Conservation (phyloP, 2,113 vertebrate genomes). For the Gobius niger region DNA sequence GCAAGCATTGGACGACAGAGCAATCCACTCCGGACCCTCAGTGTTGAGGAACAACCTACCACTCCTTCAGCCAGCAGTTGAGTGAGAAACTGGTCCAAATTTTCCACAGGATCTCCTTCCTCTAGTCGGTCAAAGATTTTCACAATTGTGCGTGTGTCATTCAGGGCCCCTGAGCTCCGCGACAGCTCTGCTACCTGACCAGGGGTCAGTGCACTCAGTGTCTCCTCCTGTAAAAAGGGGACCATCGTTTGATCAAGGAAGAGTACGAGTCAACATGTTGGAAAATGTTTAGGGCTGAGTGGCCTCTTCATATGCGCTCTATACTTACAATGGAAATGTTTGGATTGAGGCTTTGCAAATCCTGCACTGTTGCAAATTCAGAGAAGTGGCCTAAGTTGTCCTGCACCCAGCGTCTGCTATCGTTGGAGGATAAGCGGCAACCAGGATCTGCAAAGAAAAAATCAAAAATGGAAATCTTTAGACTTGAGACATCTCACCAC, state of each 20-base stretch:
- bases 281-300: neutral
- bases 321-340: slow-evolving; percentile 57
- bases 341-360: slow-evolving; percentile 49
- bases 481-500: neutral
- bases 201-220: slow-evolving; percentile 41
- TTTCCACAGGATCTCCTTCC: slow-evolving; percentile 26
- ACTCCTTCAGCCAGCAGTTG: slow-evolving; percentile 4
- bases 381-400: slow-evolving; percentile 51
- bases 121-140: slow-evolving; percentile 26
- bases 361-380: slow-evolving; percentile 25
- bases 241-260: slow-evolving; percentile 14
- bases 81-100: slow-evolving; percentile 24
- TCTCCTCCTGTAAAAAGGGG: slow-evolving; percentile 10
- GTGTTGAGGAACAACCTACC: slow-evolving; percentile 15
- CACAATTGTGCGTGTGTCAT: slow-evolving; percentile 29
- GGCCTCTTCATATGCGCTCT: neutral
- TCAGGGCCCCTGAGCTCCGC: slow-evolving; percentile 23
- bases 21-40: neutral
- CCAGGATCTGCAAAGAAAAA: slow-evolving; percentile 42
- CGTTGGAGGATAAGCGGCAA: slow-evolving; percentile 28
- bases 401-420: slow-evolving; percentile 37
- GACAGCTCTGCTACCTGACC: slow-evolving; percentile 46
- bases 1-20: neutral
- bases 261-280: too few species aligned
- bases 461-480: neutral